Evolutionary conservation across 2,797 vertebrate species (phyloP), one percentile per base, ranked within the genome.

Genomic region (Enteromius treurensis): DNA sequence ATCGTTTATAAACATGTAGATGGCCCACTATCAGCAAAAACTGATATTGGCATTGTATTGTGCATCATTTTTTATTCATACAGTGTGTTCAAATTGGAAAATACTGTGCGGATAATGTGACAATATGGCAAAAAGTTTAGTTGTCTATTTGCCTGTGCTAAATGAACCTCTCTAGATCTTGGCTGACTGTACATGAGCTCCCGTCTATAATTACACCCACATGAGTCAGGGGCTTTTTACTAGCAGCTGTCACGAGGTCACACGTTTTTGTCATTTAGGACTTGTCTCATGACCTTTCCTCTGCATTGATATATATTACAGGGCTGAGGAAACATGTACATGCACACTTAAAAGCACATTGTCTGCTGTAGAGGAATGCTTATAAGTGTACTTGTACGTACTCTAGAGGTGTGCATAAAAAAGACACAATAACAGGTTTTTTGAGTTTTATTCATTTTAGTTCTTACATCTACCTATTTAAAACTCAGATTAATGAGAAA

Each of bases 131-230:
- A 2, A 3, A 32, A 11, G 10, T 13, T 53, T 32, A 23, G 76
- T 77, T 7, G 17, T 51, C 70, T 32, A n/a, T n/a, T 26, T 51
- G 6, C 34, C 55, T 19, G 14, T 69, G 65, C 34, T 69, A 26
- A 23, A 32, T 32, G 19, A 47, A 9, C 14, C 19, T 62, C 19
- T 62, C 17, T 32, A 26, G 26, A 71, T 80, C 51, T 58, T 71
- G 78, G 9, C n/a, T 79, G 78, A 55, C 78, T 80, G 67, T 26
- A 32, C 26, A 6, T 14, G 26, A 47, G 19, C 26, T 15, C 77
- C 21, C 7, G 10, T 77, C 87, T 88, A 85, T 86, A 83, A 78
- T 86, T 85, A 88, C 53, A 76, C 77, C 23, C 37, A 37, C 17
- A 40, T 69, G 82, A 55, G 67, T 67, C 42, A 29, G 4, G 80